These are phyloP conservation scores for Phorcus lineatus DNA, from an alignment of 2,888 invertebrate species.

Conservation along the genomic window DNA sequence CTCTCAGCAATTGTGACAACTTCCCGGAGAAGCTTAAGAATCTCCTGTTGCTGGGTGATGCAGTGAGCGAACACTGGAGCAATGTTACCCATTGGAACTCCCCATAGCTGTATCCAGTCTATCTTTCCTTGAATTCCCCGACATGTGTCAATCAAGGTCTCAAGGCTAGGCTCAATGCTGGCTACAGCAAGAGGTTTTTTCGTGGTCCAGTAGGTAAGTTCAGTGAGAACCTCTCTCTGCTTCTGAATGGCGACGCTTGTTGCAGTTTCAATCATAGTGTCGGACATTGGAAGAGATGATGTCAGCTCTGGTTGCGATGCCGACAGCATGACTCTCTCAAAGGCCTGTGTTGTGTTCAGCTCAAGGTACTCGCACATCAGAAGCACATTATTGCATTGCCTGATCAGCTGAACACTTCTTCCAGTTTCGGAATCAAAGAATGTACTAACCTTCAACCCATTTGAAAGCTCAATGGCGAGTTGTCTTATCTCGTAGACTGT, in stretches of 20 bases:
- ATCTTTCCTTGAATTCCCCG: background rate
- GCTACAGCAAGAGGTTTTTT: background rate
- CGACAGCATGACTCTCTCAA: background rate
- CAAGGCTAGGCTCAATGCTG: background rate
- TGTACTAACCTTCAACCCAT: constrained; percentile 33
- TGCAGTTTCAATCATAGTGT: background rate
- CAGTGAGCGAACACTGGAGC: background rate
- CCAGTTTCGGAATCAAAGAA: constrained; percentile 22
- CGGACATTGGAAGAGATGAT: background rate
- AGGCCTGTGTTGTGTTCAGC: background rate
- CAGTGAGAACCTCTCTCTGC: background rate
- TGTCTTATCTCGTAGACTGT: constrained; percentile 25
- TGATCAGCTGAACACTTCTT: background rate
- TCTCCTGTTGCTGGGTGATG: background rate
- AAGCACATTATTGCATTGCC: background rate
- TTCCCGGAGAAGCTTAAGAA: background rate
- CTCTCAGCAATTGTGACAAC: background rate
- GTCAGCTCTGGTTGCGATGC: background rate
- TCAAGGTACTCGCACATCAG: background rate
- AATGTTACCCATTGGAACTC: background rate
- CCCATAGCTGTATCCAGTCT: constrained; percentile 9
- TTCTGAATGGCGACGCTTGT: background rate
- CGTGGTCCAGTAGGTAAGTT: background rate
- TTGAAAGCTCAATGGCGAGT: constrained; percentile 30
- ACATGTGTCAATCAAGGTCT: background rate